phyloP scores from a whole-genome alignment of 2,888 invertebrate species.

The Andrena dorsata region DNA sequence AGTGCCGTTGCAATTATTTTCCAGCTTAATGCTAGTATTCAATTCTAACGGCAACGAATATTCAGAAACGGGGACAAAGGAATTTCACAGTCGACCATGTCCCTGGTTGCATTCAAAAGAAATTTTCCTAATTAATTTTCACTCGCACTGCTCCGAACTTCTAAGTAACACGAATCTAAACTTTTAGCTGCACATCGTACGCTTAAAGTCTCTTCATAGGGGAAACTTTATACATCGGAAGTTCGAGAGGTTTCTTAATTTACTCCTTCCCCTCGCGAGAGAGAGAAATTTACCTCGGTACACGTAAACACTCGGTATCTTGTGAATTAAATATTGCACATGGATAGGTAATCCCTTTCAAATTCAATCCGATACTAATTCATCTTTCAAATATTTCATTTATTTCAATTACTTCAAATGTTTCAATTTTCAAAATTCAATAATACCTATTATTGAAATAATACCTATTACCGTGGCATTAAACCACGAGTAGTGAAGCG shows the following conservation, averaged over 20 bases:
- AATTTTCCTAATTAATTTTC: slow-evolving; percentile 21
- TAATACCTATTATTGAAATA: neutral
- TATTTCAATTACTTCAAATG: too few species aligned
- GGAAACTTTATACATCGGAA: slow-evolving; percentile 24
- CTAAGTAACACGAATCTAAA: slow-evolving; percentile 8
- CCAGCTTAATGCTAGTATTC: neutral
- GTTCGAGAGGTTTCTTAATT: neutral
- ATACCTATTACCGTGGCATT: neutral
- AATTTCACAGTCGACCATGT: neutral
- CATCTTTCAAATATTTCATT: too few species aligned
- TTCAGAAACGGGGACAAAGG: neutral
- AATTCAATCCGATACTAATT: too few species aligned
- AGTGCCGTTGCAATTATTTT: neutral
- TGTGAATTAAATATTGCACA: too few species aligned
- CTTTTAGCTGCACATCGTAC: slow-evolving; percentile 3
- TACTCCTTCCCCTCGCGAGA: neutral
- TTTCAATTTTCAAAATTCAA: too few species aligned
- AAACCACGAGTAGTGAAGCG: neutral
- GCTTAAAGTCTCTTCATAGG: slow-evolving; percentile 6
- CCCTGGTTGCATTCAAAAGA: neutral
- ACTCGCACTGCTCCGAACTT: slow-evolving; percentile 12
- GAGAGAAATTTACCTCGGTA: neutral
- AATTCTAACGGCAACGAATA: neutral
- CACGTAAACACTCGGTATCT: neutral
- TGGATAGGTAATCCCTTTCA: too few species aligned